These are phyloP conservation scores for Tridacna crocea DNA, from an alignment of 2,888 invertebrate species.

Conservation along the genomic window DNA sequence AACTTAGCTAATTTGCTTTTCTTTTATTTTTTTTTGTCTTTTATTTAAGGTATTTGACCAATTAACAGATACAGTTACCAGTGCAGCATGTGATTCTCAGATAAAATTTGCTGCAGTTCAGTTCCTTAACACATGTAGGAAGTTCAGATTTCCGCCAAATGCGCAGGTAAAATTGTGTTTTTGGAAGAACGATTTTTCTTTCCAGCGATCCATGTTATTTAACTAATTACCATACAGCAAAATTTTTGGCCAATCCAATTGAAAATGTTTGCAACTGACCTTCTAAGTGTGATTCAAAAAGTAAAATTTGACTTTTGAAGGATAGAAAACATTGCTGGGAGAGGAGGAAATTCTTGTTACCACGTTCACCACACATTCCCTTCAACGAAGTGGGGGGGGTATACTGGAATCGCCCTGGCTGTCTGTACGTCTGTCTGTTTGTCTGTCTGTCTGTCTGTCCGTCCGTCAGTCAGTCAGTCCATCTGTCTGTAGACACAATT, in stretches of 20 bases:
- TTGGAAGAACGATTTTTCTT: neutral
- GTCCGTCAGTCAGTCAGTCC: too few species aligned
- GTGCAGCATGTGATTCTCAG: neutral
- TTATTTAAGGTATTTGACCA: slow-evolving; percentile 43
- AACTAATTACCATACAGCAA: too few species aligned
- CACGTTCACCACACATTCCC: too few species aligned
- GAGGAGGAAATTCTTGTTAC: neutral
- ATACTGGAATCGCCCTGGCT: too few species aligned
- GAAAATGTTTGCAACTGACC: too few species aligned
- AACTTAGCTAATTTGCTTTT: neutral
- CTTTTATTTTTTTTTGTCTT: neutral
- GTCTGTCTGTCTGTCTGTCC: too few species aligned
- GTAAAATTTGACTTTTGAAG: too few species aligned
- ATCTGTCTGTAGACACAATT: too few species aligned
- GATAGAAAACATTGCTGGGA: neutral
- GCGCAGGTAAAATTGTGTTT: slow-evolving; percentile 13
- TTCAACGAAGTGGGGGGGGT: too few species aligned
- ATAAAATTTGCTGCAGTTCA: neutral
- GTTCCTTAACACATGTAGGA: slow-evolving; percentile 20
- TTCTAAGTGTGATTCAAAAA: too few species aligned
- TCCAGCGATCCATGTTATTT: neutral
- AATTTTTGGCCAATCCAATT: too few species aligned
- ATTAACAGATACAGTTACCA: neutral
- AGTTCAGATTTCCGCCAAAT: slow-evolving; percentile 17
- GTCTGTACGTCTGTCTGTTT: too few species aligned